A percentile compares a stretch with the other conserved stretches of the same genome.
These are phyloP conservation scores for Thermophis baileyi DNA, from an alignment of 2,113 vertebrate genomes.

Conservation along the genomic window DNA sequence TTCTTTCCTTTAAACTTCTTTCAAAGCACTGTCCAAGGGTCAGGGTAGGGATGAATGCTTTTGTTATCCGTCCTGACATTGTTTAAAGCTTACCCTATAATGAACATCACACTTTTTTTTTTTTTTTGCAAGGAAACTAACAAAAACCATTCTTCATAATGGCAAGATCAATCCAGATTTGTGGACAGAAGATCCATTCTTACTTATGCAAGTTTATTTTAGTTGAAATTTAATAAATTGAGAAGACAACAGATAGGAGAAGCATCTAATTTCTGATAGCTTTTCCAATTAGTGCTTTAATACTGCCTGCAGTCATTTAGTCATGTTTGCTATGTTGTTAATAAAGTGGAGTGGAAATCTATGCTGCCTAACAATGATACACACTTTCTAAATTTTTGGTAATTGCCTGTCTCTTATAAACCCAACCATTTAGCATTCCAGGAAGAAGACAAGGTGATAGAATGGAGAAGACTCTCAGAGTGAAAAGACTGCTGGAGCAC, in stretches of 20 bases:
- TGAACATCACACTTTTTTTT: not conserved
- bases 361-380: not conserved
- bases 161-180: not conserved
- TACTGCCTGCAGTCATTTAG: not conserved
- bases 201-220: not conserved
- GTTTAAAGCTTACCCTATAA: not conserved
- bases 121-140: not conserved
- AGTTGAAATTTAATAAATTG: not conserved
- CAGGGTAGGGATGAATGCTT: not conserved
- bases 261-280: not conserved
- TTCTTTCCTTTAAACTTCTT: not conserved
- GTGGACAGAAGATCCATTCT: not conserved
- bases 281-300: not conserved
- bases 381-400: not conserved
- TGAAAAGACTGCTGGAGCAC: not conserved
- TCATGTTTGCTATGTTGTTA: not conserved
- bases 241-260: not conserved
- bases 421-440: not conserved
- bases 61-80: not conserved
- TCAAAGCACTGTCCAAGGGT: not conserved
- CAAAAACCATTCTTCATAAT: not conserved
- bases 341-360: not conserved
- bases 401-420: not conserved
- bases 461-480: not conserved
- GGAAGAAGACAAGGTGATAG: not conserved